Base-by-base conservation (phyloP, 2,797 vertebrate genomes). In the Manis crassicaudata region DNA sequence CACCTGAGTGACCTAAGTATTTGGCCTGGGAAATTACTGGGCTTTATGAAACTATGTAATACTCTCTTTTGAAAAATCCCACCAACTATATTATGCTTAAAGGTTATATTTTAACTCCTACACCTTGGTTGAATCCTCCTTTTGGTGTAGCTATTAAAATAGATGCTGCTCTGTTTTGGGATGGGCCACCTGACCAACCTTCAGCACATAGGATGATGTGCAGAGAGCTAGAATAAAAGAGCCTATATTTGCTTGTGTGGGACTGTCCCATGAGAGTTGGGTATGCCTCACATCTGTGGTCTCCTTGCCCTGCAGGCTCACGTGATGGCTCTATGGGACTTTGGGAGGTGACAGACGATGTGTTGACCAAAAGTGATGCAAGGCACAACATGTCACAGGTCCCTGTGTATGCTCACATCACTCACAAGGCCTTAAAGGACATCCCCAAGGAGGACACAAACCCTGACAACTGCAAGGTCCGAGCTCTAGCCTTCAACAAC, bases 301-400 rank as follows among this genome's bases (percentile, higher is more conserved):
- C 60, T 92, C 43, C 46, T 87, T 14, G 46, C 60, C 13, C 20
- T 96, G 21, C 85, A 99, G 99, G 99, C 81, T 99, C 99, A 67
- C 99, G 99, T 40, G 99, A 99, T 89, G 99, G 99, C 97, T 99
- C 99, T 0, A 99, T 99, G 99, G 99, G 99, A 80, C 98, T 99
- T 70, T 99, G 99, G 99, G 99, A 99, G 98, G 99, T 99, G 80
- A 99, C 99, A 0, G 99, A 99, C 1, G 99, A 99, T 68, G 99
- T 99, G 27, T 98, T 99, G 97, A 98, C 97, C 95, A 99, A 99
- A 98, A 99, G 99, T 0, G 99, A 99, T 90, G 98, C 98, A 62
- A 99, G 98, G 87, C 99, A 99, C 93, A 99, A 98, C 94, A 98
- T 99, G 65, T 98, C 99, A 70, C 98, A 98, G 4, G 99, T 99